Percentiles rank a stretch among this genome's conserved stretches.
These are phyloP conservation scores for Nycticorax nycticorax DNA, from an alignment of 2,113 vertebrate species.

Conservation along the genomic window DNA sequence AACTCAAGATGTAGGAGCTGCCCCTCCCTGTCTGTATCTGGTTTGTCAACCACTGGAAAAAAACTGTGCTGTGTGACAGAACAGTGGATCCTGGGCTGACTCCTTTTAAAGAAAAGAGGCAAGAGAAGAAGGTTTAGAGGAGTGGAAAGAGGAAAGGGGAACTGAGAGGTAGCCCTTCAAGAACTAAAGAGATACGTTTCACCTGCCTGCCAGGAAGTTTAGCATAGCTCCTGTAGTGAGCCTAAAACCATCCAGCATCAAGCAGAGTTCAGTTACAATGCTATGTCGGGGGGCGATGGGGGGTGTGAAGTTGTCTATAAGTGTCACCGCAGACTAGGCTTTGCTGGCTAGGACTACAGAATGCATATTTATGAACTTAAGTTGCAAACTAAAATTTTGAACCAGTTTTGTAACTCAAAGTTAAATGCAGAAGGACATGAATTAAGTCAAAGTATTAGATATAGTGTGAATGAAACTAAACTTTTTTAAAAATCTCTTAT, in stretches of 20 bases:
- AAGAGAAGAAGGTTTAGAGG: neutral
- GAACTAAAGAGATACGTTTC: neutral
- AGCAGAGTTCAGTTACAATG: neutral
- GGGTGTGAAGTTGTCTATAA: neutral
- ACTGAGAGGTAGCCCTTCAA: neutral
- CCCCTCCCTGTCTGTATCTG: neutral
- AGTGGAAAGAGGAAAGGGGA: neutral
- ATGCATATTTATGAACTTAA: neutral
- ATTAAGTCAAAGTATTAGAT: neutral
- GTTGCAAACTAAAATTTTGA: neutral
- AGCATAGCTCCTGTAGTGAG: accelerated
- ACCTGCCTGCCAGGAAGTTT: neutral
- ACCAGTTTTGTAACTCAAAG: neutral
- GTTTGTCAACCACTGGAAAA: neutral
- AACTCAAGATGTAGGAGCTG: neutral
- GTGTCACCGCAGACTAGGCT: neutral
- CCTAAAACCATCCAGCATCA: neutral
- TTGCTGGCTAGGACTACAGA: neutral
- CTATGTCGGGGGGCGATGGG: accelerated
- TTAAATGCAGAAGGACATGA: neutral
- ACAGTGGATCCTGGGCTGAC: neutral
- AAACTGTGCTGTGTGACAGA: neutral
- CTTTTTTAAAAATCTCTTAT: accelerated
- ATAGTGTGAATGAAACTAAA: neutral
- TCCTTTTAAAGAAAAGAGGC: neutral